Evolutionary conservation across 2,797 vertebrate genomes (phyloP).

Genomic region (Sebastolobus alascanus): DNA sequence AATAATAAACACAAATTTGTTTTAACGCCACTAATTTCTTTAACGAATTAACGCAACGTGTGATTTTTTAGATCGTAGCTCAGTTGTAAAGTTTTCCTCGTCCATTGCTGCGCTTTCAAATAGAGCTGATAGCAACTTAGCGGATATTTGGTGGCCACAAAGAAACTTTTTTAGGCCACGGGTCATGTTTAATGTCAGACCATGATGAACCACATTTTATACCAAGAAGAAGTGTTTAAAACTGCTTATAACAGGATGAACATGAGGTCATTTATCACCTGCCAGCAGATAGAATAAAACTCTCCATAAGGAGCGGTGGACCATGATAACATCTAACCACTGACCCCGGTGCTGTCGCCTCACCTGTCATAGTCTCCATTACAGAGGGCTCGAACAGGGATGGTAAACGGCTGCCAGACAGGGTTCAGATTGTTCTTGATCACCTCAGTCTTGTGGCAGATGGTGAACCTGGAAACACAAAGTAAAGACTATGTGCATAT

Average conservation of each 20-base stretch:
- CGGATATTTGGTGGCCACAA: too few species aligned
- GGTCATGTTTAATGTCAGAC: too few species aligned
- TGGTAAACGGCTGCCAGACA: conserved; percentile 93
- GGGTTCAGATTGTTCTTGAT: conserved; percentile 94
- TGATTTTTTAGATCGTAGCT: too few species aligned
- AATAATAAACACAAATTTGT: too few species aligned
- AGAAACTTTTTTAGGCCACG: too few species aligned
- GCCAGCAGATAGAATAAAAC: not conserved
- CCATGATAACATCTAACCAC: not conserved
- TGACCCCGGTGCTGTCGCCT: conserved; percentile 22
- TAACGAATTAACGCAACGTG: too few species aligned
- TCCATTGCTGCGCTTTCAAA: too few species aligned
- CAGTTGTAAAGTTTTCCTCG: too few species aligned
- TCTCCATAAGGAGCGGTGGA: too few species aligned
- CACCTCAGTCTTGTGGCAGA: conserved; percentile 95
- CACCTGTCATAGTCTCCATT: conserved; percentile 94
- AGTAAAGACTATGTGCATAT: not conserved
- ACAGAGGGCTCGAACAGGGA: conserved; percentile 92
- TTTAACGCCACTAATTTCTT: too few species aligned
- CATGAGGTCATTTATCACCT: not conserved
- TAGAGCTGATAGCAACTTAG: too few species aligned
- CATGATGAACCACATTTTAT: too few species aligned
- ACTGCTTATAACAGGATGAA: not conserved
- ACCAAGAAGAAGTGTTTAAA: not conserved
- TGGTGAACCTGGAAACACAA: conserved; percentile 88